Percentiles rank a stretch among this genome's conserved stretches.
Evolutionary conservation across 2,797 vertebrate genomes (phyloP).

Genomic region (Petrocephalus sullivani): DNA sequence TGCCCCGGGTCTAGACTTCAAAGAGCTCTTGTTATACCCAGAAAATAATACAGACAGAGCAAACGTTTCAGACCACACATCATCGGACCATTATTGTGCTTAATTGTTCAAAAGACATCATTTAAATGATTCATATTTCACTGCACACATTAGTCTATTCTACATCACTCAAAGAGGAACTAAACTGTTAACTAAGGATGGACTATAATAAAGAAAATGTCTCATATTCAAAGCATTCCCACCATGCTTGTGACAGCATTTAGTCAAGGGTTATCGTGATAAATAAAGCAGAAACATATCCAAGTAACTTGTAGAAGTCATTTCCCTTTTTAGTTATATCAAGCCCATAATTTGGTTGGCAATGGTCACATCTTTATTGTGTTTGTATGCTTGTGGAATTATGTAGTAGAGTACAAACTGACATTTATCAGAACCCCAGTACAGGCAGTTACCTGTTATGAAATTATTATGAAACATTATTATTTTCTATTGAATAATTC

Average conservation of each 20-base stretch:
- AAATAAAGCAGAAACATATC: constrained; percentile 24
- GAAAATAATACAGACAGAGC: constrained; percentile 58
- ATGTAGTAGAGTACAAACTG: background rate
- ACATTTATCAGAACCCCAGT: background rate
- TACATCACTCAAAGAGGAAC: background rate
- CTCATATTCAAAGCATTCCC: constrained; percentile 23
- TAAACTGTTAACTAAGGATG: background rate
- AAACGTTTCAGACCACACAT: constrained; percentile 45
- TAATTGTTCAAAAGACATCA: constrained; percentile 6
- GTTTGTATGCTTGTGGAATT: background rate
- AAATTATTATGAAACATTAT: background rate
- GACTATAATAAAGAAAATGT: background rate
- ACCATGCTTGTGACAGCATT: constrained; percentile 22
- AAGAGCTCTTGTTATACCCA: constrained; percentile 68
- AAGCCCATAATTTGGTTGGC: constrained; percentile 13
- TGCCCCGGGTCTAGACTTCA: constrained; percentile 64
- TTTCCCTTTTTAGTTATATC: constrained; percentile 14
- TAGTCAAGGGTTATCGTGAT: constrained; percentile 16
- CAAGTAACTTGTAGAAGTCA: constrained; percentile 14
- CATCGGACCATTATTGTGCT: constrained; percentile 15
- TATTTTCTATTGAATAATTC: constrained; percentile 7
- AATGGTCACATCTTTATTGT: constrained; percentile 3
- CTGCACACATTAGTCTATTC: background rate
- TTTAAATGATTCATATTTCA: constrained; percentile 12
- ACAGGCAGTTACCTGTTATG: background rate